Conservation (phyloP, 2,113 vertebrate genomes). For the Indri indri region DNA sequence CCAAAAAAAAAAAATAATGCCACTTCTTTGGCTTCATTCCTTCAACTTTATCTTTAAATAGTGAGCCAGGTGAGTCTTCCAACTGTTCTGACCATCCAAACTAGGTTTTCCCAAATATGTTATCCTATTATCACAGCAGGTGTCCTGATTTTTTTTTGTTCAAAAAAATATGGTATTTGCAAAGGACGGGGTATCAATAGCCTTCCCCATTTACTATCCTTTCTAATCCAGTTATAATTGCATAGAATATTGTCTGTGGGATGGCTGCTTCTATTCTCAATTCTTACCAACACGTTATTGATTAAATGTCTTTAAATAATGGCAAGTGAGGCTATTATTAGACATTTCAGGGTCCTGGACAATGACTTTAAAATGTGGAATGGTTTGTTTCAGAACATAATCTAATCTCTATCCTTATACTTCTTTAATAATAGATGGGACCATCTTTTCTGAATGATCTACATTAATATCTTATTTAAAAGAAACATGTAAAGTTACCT, state of each 20-base stretch:
- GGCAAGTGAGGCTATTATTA: background rate
- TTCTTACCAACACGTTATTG: background rate
- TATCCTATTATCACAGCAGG: background rate
- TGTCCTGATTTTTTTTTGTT: background rate
- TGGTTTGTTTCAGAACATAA: background rate
- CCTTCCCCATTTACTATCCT: background rate
- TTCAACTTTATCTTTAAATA: background rate
- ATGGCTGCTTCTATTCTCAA: background rate
- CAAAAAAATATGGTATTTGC: background rate
- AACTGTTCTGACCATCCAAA: background rate
- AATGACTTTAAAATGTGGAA: background rate
- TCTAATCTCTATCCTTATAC: background rate
- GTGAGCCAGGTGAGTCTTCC: background rate
- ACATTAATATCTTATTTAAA: slow-evolving; percentile 4
- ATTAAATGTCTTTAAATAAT: background rate
- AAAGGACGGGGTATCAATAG: background rate
- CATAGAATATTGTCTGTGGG: background rate
- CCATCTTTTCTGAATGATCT: slow-evolving; percentile 22
- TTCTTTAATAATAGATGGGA: background rate
- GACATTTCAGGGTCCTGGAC: background rate
- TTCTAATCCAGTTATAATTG: background rate
- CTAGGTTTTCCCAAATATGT: background rate
- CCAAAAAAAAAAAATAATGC: background rate
- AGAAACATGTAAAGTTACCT: background rate
- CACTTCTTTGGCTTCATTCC: background rate